Evolutionary conservation across 2,888 invertebrate species (phyloP), one percentile per base, ranked within the genome.

Genomic region (Himalopsyche anomala): DNA sequence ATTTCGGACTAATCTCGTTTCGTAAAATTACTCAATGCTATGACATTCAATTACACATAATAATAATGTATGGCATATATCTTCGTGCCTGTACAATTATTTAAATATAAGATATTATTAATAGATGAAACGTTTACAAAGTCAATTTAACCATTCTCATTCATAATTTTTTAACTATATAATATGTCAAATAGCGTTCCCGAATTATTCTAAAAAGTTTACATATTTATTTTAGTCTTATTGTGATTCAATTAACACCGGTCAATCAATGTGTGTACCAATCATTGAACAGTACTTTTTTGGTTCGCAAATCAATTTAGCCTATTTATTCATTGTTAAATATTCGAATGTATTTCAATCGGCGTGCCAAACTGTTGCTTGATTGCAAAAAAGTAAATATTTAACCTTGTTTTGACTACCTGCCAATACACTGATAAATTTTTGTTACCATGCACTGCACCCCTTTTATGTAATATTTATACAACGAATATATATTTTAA

Each of bases 1-100:
- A 74, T 74, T 28, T 74, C 38, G 74, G 38, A 74, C 74, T 74
- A 74, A 74, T 74, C 74, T 74, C 74, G 74, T 74, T 74, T 74
- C 74, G 74, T 36, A 74, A 74, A 74, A 74, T 74, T 74, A 38
- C 74, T 74, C 74, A 74, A 74, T 74, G 74, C 12, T 74, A 38
- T 74, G 74, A 74, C 74, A 74, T 74, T 74, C 74, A 74, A 74
- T 74, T 74, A 74, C 74, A 69, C 28, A 69, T 28, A 69, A 19
- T 69, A 45, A 45, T 45, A 45, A 45, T 45, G 2, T 45, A 51
- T 51, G 51, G 51, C 51, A 51, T 15, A 51, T 15, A 3, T 51
- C 51, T 15, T 15, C 51, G 51, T 15, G 51, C 9, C 51, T 51
- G 15, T 15, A 2, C 15, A 51, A 51, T 51, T 15, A 51, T 51